Evolutionary conservation across 2,797 vertebrate genomes (phyloP), one percentile per base, ranked within the genome.

Genomic region (Octomys mimax): DNA sequence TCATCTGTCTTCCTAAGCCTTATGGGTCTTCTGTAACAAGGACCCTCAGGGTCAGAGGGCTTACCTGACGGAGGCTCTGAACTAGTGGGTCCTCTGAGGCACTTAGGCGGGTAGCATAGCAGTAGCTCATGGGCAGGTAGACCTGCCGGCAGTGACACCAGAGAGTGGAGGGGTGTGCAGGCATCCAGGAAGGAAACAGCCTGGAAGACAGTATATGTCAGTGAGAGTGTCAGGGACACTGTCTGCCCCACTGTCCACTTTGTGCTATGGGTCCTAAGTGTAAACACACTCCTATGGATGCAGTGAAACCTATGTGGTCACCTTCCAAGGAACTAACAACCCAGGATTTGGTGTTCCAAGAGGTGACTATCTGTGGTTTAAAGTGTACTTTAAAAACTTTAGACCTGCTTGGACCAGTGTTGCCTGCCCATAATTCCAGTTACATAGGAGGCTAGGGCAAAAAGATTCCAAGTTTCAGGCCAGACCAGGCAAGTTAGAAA

Each of bases 141-240:
- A 99, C 99, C 98, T 99, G 99, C 24, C 99, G 99, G 93, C 99
- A 99, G 98, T 99, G 99, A 96, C 99, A 99, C 99, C 99, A 99
- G 79, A 99, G 98, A 0, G 99, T 99, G 10, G 99, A 99, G 0
- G 99, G 99, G 85, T 99, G 99, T 0, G 99, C 99, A 0, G 99
- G 99, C 92, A 99, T 97, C 99, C 99, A 99, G 0, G 97, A 84
- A 11, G 99, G 99, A 77, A 99, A 98, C 82, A 99, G 97, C 99
- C 99, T 99, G 62, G 92, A 0, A 46, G 71, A 97, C 68, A 2
- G 89, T 12, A 85, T 24, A 9, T 5, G 4, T 93, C 64, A 68
- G 75, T 14, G 7, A 18, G 79, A 61, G n/a, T 31, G 13, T 73
- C 10, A 0, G 16, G 70, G 66, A 59, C 70, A 28, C n/a, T 57